These are phyloP conservation scores for Lordiphosa collinella DNA, from an alignment of 1,140 invertebrate species.

Conservation along the genomic window DNA sequence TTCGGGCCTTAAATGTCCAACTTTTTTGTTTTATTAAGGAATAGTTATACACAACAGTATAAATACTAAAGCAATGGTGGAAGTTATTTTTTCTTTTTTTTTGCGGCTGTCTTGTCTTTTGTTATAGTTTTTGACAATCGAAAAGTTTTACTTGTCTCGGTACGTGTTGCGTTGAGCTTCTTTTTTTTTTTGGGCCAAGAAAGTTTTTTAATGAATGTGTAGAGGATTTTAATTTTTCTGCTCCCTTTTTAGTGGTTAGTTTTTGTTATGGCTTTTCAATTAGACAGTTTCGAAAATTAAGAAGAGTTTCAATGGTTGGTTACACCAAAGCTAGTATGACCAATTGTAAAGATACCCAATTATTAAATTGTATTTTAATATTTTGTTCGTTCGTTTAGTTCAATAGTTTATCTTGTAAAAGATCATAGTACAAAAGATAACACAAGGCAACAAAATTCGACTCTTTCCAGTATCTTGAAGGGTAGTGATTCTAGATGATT, in stretches of 20 bases:
- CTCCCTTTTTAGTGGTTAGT: background rate
- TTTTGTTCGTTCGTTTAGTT: too few relatives aligned
- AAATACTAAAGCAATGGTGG: background rate
- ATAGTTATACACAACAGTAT: background rate
- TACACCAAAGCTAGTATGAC: too few relatives aligned
- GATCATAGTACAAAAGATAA: too few relatives aligned
- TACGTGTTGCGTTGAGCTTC: conserved; percentile 37
- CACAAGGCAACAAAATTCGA: too few relatives aligned
- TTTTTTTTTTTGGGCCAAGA: conserved; percentile 25
- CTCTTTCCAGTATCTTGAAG: too few relatives aligned
- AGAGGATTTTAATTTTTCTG: background rate
- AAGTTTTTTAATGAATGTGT: conserved; percentile 48
- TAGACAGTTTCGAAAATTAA: background rate
- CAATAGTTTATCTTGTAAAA: too few relatives aligned
- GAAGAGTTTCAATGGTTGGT: too few relatives aligned
- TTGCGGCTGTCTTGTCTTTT: conserved; percentile 31
- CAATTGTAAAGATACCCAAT: too few relatives aligned
- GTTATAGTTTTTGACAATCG: conserved; percentile 54
- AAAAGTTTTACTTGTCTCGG: conserved; percentile 29
- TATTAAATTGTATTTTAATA: too few relatives aligned
- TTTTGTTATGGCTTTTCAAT: background rate
- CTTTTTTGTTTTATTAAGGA: conserved; percentile 16
- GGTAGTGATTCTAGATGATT: too few relatives aligned
- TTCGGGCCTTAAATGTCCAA: conserved; percentile 35
- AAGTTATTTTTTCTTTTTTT: background rate